phyloP scores from a whole-genome alignment of 2,888 invertebrate species.

The Tetheella fluctuosa region DNA sequence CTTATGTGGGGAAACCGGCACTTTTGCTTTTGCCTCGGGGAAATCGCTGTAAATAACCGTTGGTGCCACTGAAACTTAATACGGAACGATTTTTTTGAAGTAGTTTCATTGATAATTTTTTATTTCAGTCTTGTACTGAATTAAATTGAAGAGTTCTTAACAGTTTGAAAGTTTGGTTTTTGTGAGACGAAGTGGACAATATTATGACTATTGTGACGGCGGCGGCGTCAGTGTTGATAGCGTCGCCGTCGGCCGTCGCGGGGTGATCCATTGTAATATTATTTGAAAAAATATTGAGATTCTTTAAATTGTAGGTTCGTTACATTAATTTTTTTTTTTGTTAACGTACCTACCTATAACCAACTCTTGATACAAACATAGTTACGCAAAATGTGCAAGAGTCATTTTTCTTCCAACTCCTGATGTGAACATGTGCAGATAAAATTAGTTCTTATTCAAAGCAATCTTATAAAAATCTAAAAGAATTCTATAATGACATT shows the following conservation, averaged over 20 bases:
- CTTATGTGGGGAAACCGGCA: conserved; percentile 5
- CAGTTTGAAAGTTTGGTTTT: conserved; percentile 5
- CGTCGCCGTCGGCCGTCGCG: no score
- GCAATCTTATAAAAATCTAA: background rate
- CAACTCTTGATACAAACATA: background rate
- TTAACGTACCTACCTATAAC: background rate
- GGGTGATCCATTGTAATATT: background rate
- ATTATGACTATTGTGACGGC: background rate
- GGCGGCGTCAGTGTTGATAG: background rate
- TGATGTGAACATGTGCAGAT: background rate
- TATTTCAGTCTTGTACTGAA: conserved; percentile 7
- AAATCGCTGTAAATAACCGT: conserved; percentile 12
- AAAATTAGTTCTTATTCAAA: background rate
- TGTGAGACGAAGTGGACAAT: background rate
- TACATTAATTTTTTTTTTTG: background rate
- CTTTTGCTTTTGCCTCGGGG: conserved; percentile 12
- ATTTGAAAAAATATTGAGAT: background rate
- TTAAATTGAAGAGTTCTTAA: conserved; percentile 8
- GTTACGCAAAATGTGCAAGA: background rate
- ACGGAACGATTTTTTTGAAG: conserved; percentile 10
- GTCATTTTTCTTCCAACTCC: no score
- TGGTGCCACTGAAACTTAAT: conserved; percentile 12
- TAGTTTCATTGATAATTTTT: conserved; percentile 12
- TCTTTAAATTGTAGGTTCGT: background rate
- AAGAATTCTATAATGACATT: conserved; percentile 29